phyloP scores from a whole-genome alignment of 92 coral and sea anemone species.

The Actinostola sp. region DNA sequence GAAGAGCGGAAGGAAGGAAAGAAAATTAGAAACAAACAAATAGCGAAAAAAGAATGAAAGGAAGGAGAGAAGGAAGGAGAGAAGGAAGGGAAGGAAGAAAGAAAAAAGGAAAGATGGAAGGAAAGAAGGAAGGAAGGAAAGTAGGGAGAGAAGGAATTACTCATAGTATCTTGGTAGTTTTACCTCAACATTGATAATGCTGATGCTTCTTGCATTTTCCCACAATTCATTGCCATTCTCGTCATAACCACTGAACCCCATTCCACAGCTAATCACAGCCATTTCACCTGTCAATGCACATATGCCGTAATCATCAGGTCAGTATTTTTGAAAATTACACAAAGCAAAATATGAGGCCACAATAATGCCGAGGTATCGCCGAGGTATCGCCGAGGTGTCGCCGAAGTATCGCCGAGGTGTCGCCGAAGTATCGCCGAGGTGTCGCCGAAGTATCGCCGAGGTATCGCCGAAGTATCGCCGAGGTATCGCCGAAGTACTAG shows the following conservation, averaged over 20 bases:
- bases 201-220: slow-evolving; percentile 63
- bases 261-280: slow-evolving; percentile 72
- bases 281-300: slow-evolving; percentile 69
- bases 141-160: background rate
- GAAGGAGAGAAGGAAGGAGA: background rate
- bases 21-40: background rate
- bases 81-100: background rate
- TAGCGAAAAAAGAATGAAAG: background rate
- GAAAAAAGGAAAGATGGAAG: background rate
- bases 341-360: background rate
- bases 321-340: background rate
- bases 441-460: no score
- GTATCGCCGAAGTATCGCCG: no score
- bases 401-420: no score
- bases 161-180: background rate
- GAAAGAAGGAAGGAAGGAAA: background rate
- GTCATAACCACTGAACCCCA: slow-evolving; percentile 90
- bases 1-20: background rate
- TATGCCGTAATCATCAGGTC: background rate
- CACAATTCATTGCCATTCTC: slow-evolving; percentile 67
- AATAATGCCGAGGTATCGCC: no score
- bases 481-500: no score
- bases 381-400: no score
- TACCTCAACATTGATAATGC: slow-evolving; percentile 75
- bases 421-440: no score